Evolutionary conservation across 2,888 invertebrate genomes (phyloP).

Genomic region (Minunthozetes semirufus): DNA sequence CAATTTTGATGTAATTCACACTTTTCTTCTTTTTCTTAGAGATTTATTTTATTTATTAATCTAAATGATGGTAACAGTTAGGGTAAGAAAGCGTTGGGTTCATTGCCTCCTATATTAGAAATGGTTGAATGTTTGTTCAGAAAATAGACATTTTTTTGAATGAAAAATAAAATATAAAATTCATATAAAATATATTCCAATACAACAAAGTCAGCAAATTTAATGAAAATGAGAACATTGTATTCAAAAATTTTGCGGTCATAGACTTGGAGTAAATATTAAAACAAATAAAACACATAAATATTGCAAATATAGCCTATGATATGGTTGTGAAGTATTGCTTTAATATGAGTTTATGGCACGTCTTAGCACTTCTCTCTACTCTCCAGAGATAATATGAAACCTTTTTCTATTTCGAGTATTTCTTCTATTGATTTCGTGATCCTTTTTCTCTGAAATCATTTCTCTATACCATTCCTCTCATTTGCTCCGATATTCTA

Average conservation of each 20-base stretch:
- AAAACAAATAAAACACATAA: not conserved
- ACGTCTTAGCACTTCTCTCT: not conserved
- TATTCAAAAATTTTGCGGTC: conserved; percentile 1
- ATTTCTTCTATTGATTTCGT: conserved; percentile 20
- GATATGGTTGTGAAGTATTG: conserved; percentile 10
- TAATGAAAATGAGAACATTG: not conserved
- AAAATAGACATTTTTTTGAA: too few species aligned
- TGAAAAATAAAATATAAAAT: too few species aligned
- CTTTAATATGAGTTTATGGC: conserved; percentile 21
- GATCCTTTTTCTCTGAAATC: not conserved
- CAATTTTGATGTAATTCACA: not conserved
- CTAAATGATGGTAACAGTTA: not conserved
- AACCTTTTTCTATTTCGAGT: not conserved
- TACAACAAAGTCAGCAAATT: not conserved
- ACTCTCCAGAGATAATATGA: conserved; percentile 11
- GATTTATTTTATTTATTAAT: conserved; percentile 19
- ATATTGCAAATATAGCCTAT: not conserved
- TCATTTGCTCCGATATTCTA: not conserved
- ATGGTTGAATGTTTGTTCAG: not conserved
- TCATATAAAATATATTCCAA: not conserved
- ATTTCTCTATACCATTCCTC: not conserved
- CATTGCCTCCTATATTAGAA: not conserved
- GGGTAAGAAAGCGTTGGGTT: not conserved
- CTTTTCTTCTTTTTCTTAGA: conserved; percentile 1
- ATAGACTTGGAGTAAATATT: not conserved